Evolutionary conservation across 2,113 vertebrate genomes (phyloP), one percentile per base, ranked within the genome.

Genomic region (Donacobius atricapilla): DNA sequence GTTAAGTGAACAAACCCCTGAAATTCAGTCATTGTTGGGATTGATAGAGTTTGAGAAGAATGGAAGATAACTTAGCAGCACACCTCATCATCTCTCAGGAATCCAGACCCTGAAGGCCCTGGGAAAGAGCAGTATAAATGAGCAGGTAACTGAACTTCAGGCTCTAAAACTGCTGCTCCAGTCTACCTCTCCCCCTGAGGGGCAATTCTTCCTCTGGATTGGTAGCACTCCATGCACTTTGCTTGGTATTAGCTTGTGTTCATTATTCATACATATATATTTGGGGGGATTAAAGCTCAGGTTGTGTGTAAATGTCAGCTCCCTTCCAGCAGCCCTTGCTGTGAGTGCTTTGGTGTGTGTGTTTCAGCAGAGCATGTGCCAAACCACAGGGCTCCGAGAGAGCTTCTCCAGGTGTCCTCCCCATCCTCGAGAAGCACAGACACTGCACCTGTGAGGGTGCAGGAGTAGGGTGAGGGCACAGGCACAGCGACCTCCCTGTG

Each of bases 281-380:
- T 56, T 84, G 14, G 8, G 28, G 19, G 45, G 5, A 17, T 40
- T 64, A 58, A 69, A 83, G 39, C 18, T 16, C 15, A 19, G 30
- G 23, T 65, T 40, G 24, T 35, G 40, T 37, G n/a, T 68, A 44
- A 60, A 56, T 18, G 23, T 14, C 40, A 22, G 50, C 1, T 2
- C n/a, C 4, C n/a, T 17, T 66, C 42, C 48, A 79, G 48, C 54
- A 83, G 63, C 45, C 71, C 28, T 60, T 24, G 16, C 71, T 47
- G 23, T 4, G 53, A 42, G 48, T 5, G 66, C n/a, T 53, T 35
- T 63, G 23, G 15, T 0, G 0, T 11, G 27, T 48, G 23, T 58
- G 57, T 54, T 78, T 65, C 78, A 85, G 85, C 68, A 84, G 40
- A 90, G 50, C 93, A 81, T 73, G 78, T 78, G 86, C 45, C 35